Percentiles rank a stretch among this genome's conserved stretches.
phyloP scores from a whole-genome alignment of 2,888 invertebrate species.

The Drosophila antonietae region DNA sequence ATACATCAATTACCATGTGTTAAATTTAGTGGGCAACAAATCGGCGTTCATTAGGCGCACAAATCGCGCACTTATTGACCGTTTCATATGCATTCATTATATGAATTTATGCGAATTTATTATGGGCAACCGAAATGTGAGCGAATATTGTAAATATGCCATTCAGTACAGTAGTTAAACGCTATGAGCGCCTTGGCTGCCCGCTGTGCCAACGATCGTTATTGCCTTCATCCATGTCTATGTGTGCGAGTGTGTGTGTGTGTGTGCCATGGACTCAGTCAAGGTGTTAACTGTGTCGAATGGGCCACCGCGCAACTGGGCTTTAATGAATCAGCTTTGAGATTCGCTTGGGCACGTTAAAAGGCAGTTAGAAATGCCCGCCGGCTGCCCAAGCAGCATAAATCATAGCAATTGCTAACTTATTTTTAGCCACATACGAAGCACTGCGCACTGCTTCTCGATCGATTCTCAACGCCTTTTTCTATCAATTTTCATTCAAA shows the following conservation, averaged over 20 bases:
- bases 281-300: constrained; percentile 54
- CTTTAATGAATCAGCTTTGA: constrained; percentile 41
- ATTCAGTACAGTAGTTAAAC: constrained; percentile 71
- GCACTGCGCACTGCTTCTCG: background rate
- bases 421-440: constrained; percentile 11
- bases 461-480: constrained; percentile 5
- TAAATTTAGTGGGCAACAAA: constrained; percentile 67
- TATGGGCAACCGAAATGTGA: constrained; percentile 54
- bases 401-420: constrained; percentile 11
- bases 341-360: constrained; percentile 18
- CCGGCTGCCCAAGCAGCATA: constrained; percentile 23
- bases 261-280: constrained; percentile 14
- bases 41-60: constrained; percentile 70
- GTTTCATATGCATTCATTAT: constrained; percentile 48
- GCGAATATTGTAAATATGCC: constrained; percentile 70
- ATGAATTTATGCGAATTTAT: constrained; percentile 66
- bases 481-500: constrained; percentile 9
- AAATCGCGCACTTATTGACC: constrained; percentile 69
- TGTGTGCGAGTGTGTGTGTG: background rate
- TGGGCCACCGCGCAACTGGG: constrained; percentile 50
- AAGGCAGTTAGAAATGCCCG: constrained; percentile 19
- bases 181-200: constrained; percentile 54
- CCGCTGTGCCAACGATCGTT: constrained; percentile 67
- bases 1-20: constrained; percentile 61
- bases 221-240: background rate